These are phyloP conservation scores for Lutjanus campechanus DNA, from an alignment of 2,797 vertebrate genomes.

Conservation along the genomic window DNA sequence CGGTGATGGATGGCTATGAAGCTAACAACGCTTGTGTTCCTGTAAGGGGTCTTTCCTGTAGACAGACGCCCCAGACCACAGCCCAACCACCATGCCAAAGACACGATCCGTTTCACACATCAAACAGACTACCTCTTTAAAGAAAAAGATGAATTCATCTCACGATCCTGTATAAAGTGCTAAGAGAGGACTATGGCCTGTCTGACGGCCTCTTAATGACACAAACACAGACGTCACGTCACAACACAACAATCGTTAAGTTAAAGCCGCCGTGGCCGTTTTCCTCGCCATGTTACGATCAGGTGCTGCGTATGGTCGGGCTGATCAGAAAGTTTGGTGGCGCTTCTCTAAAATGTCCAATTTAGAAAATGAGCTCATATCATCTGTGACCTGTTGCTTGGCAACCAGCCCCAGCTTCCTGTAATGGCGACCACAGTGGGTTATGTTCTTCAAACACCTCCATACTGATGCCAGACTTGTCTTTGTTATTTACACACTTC, in stretches of 20 bases:
- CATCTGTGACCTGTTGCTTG: slow-evolving; percentile 53
- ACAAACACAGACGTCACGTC: neutral
- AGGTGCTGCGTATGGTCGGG: neutral
- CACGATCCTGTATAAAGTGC: neutral
- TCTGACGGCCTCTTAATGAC: neutral
- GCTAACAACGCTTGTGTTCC: neutral
- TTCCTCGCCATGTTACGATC: neutral
- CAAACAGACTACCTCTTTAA: slow-evolving; percentile 33
- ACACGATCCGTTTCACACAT: slow-evolving; percentile 47
- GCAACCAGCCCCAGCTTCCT: slow-evolving; percentile 72
- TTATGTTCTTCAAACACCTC: neutral
- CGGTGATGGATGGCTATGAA: neutral
- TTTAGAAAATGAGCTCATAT: slow-evolving; percentile 46
- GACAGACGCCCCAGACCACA: slow-evolving; percentile 39
- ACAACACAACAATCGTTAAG: neutral
- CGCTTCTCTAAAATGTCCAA: slow-evolving; percentile 42
- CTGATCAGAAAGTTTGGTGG: neutral
- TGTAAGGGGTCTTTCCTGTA: too few species aligned
- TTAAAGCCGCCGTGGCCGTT: neutral
- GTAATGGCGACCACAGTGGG: slow-evolving; percentile 55
- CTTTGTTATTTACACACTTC: neutral
- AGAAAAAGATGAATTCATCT: slow-evolving; percentile 11
- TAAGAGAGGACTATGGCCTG: neutral
- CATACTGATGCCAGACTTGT: neutral
- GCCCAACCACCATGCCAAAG: slow-evolving; percentile 1